Evolutionary conservation across 1,140 invertebrate species (phyloP).

Genomic region (Zaprionus capensis): DNA sequence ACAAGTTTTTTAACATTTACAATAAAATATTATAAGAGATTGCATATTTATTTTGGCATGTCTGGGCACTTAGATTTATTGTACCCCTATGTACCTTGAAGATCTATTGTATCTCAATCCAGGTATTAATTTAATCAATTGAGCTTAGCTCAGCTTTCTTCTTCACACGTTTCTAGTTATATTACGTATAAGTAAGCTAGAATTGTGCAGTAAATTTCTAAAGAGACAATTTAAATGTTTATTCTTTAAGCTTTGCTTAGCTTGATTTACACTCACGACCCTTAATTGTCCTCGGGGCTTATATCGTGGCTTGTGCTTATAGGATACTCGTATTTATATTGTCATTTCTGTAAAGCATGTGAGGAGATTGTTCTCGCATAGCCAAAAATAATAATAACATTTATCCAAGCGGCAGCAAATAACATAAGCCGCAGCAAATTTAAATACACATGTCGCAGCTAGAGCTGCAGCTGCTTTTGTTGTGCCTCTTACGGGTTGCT

Average conservation of each 20-base stretch:
- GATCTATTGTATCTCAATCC: no score
- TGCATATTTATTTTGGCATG: no score
- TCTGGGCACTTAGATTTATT: no score
- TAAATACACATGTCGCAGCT: constrained; percentile 77
- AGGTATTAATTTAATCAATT: no score
- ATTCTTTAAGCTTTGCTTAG: not conserved
- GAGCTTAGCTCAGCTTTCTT: no score
- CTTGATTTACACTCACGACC: constrained; percentile 16
- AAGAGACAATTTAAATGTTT: not conserved
- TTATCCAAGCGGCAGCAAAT: constrained; percentile 60
- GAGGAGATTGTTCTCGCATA: constrained; percentile 30
- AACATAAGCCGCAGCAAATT: constrained; percentile 77
- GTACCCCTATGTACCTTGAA: no score
- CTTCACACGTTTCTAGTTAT: no score
- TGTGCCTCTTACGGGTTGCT: constrained; percentile 33
- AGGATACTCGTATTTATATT: constrained; percentile 5
- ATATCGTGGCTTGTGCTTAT: constrained; percentile 3
- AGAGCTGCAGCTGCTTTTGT: constrained; percentile 62
- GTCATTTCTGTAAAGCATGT: constrained; percentile 27
- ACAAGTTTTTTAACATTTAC: no score
- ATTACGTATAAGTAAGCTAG: no score
- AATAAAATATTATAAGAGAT: no score
- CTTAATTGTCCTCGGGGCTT: constrained; percentile 38
- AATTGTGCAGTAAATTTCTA: not conserved
- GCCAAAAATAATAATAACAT: constrained; percentile 67